Conservation (phyloP, 2,113 vertebrate genomes). For the Gymnarchus niloticus region DNA sequence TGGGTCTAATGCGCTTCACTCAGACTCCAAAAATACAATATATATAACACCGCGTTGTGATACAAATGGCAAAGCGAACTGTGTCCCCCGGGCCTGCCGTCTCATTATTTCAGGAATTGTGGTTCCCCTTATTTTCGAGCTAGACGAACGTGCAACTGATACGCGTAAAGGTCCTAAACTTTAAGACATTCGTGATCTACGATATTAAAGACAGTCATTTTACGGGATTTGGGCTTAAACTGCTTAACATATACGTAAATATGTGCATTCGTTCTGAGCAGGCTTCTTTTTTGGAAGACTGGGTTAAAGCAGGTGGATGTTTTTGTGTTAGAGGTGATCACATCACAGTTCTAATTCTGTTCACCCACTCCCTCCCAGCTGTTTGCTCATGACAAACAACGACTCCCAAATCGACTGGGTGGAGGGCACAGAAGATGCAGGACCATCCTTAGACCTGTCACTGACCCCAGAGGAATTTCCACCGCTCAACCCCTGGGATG, state of each 20-base stretch:
- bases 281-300: background rate
- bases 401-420: constrained; percentile 12
- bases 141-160: background rate
- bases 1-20: background rate
- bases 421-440: constrained; percentile 18
- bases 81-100: background rate
- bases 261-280: background rate
- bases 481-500: constrained; percentile 73
- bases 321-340: background rate
- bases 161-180: background rate
- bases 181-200: background rate
- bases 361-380: background rate
- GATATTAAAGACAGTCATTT: background rate
- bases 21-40: background rate
- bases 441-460: constrained; percentile 54
- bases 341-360: background rate
- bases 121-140: background rate
- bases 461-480: constrained; percentile 48
- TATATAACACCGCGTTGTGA: background rate
- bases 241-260: background rate
- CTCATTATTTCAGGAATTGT: background rate
- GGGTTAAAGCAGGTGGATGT: background rate
- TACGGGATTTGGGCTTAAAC: background rate
- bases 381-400: background rate
- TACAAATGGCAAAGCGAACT: background rate